Evolutionary conservation across 1,140 invertebrate species (phyloP), one percentile per base, ranked within the genome.

Genomic region (Eueides isabella): DNA sequence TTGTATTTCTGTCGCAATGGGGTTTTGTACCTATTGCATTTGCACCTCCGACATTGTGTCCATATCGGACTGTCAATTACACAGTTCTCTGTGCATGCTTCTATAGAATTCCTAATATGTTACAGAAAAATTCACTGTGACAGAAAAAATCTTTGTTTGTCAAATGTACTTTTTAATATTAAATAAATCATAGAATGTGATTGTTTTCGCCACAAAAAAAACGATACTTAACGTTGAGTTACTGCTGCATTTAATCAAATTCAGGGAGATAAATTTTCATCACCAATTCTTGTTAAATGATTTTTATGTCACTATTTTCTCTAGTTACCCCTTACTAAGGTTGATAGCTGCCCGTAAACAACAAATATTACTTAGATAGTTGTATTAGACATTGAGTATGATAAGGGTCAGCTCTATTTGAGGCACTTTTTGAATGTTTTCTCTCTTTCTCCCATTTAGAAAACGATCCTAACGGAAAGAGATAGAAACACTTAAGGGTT

Each of bases 321-420:
- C 28, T 11, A 62, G 61, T 62, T 29, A 19, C 3, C 61, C 61
- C 7, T 62, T 29, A 62, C 61, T 30, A 44, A 35, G 26, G 30
- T 28, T 38, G 30, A 72, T 67, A 67, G 71, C 19, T 65, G 23
- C 35, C 48, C 31, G n/a, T 33, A 67, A 67, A 67, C 63, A 73
- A 64, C 48, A 67, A 67, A 61, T 66, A 61, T 67, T 26, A 23
- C 48, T 29, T 30, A 71, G 64, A 75, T 78, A 78, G 72, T 75
- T 76, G 75, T 62, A 71, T 66, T 74, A 73, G 66, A 76, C 77
- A 64, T 79, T 75, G 74, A 78, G 78, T 78, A 76, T 83, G 82
- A 85, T 81, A 80, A 84, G 84, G 82, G 84, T 84, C 76, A 68
- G 69, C 72, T 84, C 78, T 79, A 78, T 72, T 78, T 74, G 29